These are phyloP conservation scores for Lepus timidus DNA, from an alignment of 2,113 vertebrate genomes.

Conservation along the genomic window DNA sequence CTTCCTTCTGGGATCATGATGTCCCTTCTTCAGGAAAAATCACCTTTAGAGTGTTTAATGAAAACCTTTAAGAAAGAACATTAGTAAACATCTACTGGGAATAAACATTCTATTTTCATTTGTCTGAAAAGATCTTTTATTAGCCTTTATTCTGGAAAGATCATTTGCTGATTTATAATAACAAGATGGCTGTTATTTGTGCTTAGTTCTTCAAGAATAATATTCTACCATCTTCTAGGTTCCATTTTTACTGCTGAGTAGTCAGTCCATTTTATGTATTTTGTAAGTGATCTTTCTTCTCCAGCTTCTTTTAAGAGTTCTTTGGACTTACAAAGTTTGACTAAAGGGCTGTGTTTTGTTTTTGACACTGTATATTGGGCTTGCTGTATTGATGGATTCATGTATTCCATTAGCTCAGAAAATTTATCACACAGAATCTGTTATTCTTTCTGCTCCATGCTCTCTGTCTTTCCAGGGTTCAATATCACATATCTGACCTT, in stretches of 20 bases:
- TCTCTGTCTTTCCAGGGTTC: not conserved
- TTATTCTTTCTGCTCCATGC: not conserved
- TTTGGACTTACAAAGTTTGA: not conserved
- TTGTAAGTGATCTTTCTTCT: not conserved
- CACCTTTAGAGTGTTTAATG: not conserved
- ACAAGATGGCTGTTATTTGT: not conserved
- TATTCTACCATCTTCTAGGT: not conserved
- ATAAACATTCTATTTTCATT: not conserved
- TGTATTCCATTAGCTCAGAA: not conserved
- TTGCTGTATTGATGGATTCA: not conserved
- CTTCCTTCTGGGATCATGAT: not conserved
- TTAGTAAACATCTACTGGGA: not conserved
- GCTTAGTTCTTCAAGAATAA: not conserved
- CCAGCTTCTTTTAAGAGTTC: not conserved
- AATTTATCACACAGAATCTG: not conserved
- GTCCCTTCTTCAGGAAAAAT: not conserved
- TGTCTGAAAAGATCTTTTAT: not conserved
- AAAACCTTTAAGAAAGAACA: not conserved
- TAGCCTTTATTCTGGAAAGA: not conserved
- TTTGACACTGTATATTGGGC: not conserved
- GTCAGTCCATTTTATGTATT: not conserved
- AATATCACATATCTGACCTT: not conserved
- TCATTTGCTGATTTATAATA: not conserved
- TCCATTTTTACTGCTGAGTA: slow-evolving; percentile 9
- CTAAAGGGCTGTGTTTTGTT: not conserved